Evolutionary conservation across 2,113 vertebrate species (phyloP).

Genomic region (Paradisaea rubra): DNA sequence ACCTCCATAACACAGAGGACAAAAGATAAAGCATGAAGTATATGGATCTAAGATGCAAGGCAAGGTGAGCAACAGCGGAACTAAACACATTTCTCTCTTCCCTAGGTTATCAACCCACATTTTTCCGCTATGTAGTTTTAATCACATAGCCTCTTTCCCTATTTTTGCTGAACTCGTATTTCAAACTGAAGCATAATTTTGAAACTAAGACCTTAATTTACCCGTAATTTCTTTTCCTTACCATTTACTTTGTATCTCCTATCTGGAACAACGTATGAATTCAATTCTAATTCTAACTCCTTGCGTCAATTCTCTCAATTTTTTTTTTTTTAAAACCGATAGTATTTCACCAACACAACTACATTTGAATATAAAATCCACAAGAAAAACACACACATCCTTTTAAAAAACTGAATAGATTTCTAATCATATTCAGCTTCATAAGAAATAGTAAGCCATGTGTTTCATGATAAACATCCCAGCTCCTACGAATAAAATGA

Average conservation of each 20-base stretch:
- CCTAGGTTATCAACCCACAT: background rate
- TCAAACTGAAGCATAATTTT: background rate
- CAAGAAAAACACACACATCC: background rate
- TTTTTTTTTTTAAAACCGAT: background rate
- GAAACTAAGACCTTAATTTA: background rate
- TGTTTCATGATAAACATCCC: background rate
- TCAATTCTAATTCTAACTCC: background rate
- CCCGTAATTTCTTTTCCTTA: background rate
- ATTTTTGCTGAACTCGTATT: background rate
- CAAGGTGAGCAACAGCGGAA: background rate
- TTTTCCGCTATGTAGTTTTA: background rate
- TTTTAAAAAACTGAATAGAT: background rate
- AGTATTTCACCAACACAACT: background rate
- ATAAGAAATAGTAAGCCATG: background rate
- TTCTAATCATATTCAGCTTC: background rate
- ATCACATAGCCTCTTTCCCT: background rate
- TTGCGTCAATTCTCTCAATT: fast-evolving
- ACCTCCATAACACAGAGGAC: background rate
- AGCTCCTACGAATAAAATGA: background rate
- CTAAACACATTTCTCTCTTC: background rate
- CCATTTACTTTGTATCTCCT: background rate
- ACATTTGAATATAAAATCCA: background rate
- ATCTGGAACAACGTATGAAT: background rate
- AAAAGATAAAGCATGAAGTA: background rate
- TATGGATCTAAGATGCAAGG: background rate